Evolutionary conservation across 2,797 vertebrate genomes (phyloP).

Genomic region (Parauchenoglanis ngamensis): DNA sequence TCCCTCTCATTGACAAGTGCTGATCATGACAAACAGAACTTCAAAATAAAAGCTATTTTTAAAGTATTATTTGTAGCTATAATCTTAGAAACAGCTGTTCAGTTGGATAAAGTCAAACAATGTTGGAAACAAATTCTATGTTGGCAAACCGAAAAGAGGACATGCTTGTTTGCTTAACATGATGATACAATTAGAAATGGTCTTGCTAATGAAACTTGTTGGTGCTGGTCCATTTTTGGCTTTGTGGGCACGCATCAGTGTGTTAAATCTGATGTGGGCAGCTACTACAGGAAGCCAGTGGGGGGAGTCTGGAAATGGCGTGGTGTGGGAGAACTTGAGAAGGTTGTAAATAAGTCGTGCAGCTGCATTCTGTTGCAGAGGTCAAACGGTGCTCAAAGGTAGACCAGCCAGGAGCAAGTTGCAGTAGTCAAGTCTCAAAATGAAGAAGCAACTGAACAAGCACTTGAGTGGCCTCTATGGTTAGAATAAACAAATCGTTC

Average conservation of each 20-base stretch:
- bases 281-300: conserved; percentile 2
- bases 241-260: background rate
- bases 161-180: too few species aligned
- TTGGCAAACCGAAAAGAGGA: too few species aligned
- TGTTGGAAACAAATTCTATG: too few species aligned
- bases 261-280: background rate
- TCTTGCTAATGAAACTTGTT: background rate
- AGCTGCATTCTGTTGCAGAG: conserved; percentile 1
- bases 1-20: background rate
- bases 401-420: background rate
- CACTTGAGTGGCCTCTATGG: background rate
- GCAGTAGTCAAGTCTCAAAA: background rate
- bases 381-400: background rate
- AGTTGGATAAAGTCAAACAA: too few species aligned
- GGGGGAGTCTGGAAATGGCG: background rate
- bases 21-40: background rate
- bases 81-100: background rate
- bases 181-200: too few species aligned
- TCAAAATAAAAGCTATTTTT: background rate
- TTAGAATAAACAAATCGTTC: background rate
- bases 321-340: background rate
- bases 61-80: background rate
- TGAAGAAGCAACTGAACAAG: background rate
- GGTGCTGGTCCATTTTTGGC: background rate
- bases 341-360: background rate